A percentile compares a stretch with the other conserved stretches of the same genome.
These are phyloP conservation scores for Brachionus koreanus DNA, from an alignment of 1,140 invertebrate genomes.

Conservation along the genomic window DNA sequence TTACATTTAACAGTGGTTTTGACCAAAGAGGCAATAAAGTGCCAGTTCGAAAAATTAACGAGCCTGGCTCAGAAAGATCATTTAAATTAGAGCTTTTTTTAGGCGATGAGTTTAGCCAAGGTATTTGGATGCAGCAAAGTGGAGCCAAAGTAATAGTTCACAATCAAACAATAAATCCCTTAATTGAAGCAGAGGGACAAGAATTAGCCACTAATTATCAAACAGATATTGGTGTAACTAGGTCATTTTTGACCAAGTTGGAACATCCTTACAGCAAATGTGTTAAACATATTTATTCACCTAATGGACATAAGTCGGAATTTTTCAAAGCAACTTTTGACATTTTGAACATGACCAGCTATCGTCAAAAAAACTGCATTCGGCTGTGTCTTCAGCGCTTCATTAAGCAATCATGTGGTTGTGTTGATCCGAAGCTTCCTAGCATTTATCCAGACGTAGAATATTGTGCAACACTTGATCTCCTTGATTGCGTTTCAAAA, in stretches of 20 bases:
- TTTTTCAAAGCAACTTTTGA: conserved; percentile 36
- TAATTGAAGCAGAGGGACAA: conserved; percentile 30
- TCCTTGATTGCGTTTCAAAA: neutral
- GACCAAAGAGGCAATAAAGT: conserved; percentile 23
- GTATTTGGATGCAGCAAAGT: conserved; percentile 34
- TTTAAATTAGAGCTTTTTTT: conserved; percentile 39
- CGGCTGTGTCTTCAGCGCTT: conserved; percentile 18
- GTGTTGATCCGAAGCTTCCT: neutral
- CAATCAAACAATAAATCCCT: neutral
- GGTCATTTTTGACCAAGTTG: conserved; percentile 7
- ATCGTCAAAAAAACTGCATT: conserved; percentile 40
- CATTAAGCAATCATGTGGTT: neutral
- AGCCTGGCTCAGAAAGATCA: conserved; percentile 26
- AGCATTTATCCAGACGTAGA: neutral
- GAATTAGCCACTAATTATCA: conserved; percentile 39
- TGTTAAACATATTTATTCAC: conserved; percentile 33
- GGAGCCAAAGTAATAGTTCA: conserved; percentile 37
- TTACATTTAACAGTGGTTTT: conserved; percentile 45
- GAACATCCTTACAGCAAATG: neutral
- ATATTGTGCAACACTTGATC: neutral
- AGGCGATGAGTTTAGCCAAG: conserved; percentile 41
- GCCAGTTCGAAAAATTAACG: conserved; percentile 4
- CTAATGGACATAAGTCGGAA: conserved; percentile 19
- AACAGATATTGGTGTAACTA: conserved; percentile 36
- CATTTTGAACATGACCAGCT: conserved; percentile 19